A percentile compares a stretch with the other conserved stretches of the same genome.
These are phyloP conservation scores for Drosophila cardini DNA, from an alignment of 1,140 invertebrate species.

Conservation along the genomic window DNA sequence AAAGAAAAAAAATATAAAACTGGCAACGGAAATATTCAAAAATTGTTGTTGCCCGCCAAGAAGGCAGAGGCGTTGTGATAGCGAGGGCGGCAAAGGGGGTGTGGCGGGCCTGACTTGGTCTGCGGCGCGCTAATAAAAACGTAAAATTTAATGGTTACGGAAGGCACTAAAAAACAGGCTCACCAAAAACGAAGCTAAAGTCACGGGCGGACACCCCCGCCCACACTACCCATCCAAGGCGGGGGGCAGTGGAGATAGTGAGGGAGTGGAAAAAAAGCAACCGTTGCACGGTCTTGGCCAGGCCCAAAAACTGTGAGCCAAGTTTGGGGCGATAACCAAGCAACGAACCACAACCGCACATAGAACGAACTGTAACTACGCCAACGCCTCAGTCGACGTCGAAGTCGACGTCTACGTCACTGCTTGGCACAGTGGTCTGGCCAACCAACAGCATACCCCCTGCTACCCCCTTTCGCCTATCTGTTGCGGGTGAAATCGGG, in stretches of 20 bases:
- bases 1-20: slow-evolving; percentile 22
- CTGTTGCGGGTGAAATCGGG: too few species aligned
- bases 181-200: slow-evolving; percentile 69
- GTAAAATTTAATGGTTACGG: slow-evolving; percentile 84
- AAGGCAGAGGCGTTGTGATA: neutral
- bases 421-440: slow-evolving; percentile 4
- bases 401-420: slow-evolving; percentile 15
- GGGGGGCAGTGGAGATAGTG: too few species aligned
- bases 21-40: slow-evolving; percentile 82
- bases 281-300: neutral
- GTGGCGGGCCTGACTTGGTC: slow-evolving; percentile 26
- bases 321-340: slow-evolving; percentile 74
- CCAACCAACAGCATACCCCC: neutral
- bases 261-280: neutral
- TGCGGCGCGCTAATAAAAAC: slow-evolving; percentile 78
- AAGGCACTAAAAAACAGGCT: slow-evolving; percentile 83
- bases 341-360: slow-evolving; percentile 80
- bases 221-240: too few species aligned
- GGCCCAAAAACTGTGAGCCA: slow-evolving; percentile 27
- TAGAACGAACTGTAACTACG: slow-evolving; percentile 73
- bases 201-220: slow-evolving; percentile 34
- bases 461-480: neutral
- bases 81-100: neutral
- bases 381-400: slow-evolving; percentile 55
- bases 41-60: slow-evolving; percentile 62